Percentiles rank a stretch among this genome's conserved stretches.
These are phyloP conservation scores for Noctua pronuba DNA, from an alignment of 2,888 invertebrate species.

Conservation along the genomic window DNA sequence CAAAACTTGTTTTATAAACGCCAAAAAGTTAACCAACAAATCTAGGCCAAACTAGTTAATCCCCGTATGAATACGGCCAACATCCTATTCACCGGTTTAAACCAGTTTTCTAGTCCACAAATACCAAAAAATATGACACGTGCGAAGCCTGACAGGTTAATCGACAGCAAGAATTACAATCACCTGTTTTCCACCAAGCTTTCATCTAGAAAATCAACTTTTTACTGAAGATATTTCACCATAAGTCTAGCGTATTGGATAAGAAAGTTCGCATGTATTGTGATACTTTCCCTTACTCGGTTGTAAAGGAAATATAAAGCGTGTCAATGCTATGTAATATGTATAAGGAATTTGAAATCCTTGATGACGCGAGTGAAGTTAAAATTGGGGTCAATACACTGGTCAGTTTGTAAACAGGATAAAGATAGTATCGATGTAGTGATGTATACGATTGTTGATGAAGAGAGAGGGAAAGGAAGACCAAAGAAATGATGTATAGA, in stretches of 20 bases:
- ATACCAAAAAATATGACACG: conserved; percentile 40
- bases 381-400: conserved; percentile 1
- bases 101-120: conserved; percentile 20
- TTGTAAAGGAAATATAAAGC: conserved; percentile 40
- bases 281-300: conserved; percentile 58
- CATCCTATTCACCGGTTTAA: conserved; percentile 18
- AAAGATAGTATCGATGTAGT: not conserved
- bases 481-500: not conserved
- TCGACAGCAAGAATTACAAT: conserved; percentile 25
- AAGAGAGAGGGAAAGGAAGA: not conserved
- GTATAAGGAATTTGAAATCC: conserved; percentile 22
- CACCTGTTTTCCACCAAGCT: conserved; percentile 20
- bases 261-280: conserved; percentile 61
- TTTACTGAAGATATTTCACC: conserved; percentile 34
- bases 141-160: conserved; percentile 7
- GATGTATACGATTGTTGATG: not conserved
- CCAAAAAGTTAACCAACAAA: not conserved
- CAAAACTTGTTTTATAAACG: not conserved
- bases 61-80: not conserved
- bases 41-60: not conserved
- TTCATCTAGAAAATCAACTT: conserved; percentile 40
- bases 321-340: conserved; percentile 31
- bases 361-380: conserved; percentile 1
- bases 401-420: not conserved
- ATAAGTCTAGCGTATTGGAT: conserved; percentile 23